Conservation (phyloP, 2,888 invertebrate species). For the Mamestra brassicae region DNA sequence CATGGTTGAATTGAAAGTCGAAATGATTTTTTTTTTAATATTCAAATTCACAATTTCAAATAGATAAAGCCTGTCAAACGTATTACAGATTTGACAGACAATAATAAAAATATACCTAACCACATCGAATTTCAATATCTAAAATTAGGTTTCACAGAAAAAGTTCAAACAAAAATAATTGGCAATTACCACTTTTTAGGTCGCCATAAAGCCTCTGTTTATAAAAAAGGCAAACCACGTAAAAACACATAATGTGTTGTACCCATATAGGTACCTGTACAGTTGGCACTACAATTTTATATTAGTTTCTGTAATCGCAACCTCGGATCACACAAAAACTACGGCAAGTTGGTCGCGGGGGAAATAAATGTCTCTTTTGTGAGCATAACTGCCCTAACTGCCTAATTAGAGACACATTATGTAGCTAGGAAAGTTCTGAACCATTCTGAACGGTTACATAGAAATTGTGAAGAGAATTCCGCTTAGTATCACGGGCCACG, state of each 20-base stretch:
- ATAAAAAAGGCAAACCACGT: slow-evolving; percentile 15
- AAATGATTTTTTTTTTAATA: too few relatives aligned
- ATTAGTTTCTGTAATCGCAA: slow-evolving; percentile 66
- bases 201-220: slow-evolving; percentile 25
- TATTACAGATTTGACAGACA: background rate
- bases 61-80: slow-evolving; percentile 1
- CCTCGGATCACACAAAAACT: slow-evolving; percentile 71
- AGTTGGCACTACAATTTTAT: slow-evolving; percentile 64
- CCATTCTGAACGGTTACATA: slow-evolving; percentile 64
- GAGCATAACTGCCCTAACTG: slow-evolving; percentile 74
- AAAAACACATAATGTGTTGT: slow-evolving; percentile 35
- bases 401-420: slow-evolving; percentile 78
- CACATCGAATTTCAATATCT: slow-evolving; percentile 5
- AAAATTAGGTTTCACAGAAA: background rate
- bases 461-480: slow-evolving; percentile 62
- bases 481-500: slow-evolving; percentile 29
- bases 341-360: slow-evolving; percentile 66
- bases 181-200: slow-evolving; percentile 30
- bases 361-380: slow-evolving; percentile 78
- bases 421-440: slow-evolving; percentile 70
- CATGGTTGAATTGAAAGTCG: background rate
- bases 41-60: background rate
- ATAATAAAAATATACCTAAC: background rate
- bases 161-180: slow-evolving; percentile 14
- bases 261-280: slow-evolving; percentile 21